Percentiles rank a stretch among this genome's conserved stretches.
These are phyloP conservation scores for Adelognathus sp. DNA, from an alignment of 2,888 invertebrate genomes.

Conservation along the genomic window DNA sequence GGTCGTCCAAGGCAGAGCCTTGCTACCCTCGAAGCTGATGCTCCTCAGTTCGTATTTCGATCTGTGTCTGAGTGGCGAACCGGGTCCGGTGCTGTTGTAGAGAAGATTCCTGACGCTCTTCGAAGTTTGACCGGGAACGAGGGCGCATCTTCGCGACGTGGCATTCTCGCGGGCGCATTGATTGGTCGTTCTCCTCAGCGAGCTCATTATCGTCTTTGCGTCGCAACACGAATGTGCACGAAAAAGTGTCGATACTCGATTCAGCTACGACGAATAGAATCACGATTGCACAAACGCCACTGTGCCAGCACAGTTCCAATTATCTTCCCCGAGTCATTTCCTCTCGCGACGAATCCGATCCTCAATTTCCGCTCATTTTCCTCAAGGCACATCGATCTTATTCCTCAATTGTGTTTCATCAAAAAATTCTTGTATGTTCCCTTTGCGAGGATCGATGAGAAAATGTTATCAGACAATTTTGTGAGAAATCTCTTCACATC, in stretches of 20 bases:
- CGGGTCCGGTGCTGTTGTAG: constrained; percentile 63
- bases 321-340: not conserved
- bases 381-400: constrained; percentile 22
- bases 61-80: constrained; percentile 74
- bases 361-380: not conserved
- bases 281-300: too few species aligned
- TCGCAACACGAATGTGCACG: not conserved
- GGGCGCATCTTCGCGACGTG: constrained; percentile 60
- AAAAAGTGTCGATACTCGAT: not conserved
- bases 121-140: constrained; percentile 65
- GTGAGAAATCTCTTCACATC: not conserved
- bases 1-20: constrained; percentile 79
- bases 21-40: constrained; percentile 81
- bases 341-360: not conserved
- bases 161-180: constrained; percentile 70
- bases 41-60: constrained; percentile 80
- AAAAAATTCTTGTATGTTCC: not conserved
- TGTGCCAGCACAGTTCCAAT: too few species aligned
- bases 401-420: constrained; percentile 15
- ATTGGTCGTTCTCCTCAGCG: constrained; percentile 69
- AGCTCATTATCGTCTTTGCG: constrained; percentile 67
- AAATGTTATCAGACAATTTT: not conserved
- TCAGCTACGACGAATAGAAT: not conserved
- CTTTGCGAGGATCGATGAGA: not conserved
- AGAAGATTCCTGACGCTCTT: constrained; percentile 71